phyloP scores from a whole-genome alignment of 2,888 invertebrate species.

The Thelaira solivaga region DNA sequence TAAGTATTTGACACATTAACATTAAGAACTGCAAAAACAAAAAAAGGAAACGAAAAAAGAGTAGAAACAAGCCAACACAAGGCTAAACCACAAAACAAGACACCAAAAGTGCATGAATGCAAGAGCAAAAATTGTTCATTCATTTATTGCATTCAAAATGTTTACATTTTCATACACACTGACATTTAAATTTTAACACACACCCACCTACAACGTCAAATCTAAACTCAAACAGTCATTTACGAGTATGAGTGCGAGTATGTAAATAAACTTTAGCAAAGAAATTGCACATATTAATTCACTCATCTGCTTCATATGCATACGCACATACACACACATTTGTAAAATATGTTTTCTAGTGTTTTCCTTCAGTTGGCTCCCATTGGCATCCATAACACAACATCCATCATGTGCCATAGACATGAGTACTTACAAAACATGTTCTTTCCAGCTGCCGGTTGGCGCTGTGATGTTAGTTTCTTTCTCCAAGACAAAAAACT shows the following conservation, averaged over 20 bases:
- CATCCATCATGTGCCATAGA: too few relatives aligned
- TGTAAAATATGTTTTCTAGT: background rate
- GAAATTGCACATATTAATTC: background rate
- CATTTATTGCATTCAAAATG: conserved; percentile 33
- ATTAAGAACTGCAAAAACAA: conserved; percentile 30
- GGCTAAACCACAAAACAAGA: conserved; percentile 18
- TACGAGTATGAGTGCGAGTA: too few relatives aligned
- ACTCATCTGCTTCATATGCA: background rate
- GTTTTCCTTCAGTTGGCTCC: background rate
- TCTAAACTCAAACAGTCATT: conserved; percentile 3
- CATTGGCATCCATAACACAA: background rate
- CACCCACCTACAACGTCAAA: background rate
- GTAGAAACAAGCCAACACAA: background rate
- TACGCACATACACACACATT: background rate
- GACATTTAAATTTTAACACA: conserved; percentile 6
- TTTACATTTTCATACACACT: too few relatives aligned
- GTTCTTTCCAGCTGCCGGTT: too few relatives aligned
- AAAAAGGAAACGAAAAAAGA: background rate
- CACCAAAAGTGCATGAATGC: conserved; percentile 19
- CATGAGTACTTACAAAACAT: too few relatives aligned
- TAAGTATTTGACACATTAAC: conserved; percentile 34
- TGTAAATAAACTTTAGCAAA: conserved; percentile 6
- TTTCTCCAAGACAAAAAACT: background rate
- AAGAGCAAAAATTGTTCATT: conserved; percentile 24
- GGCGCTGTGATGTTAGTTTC: background rate